Conservation (phyloP, 2,888 invertebrate species). For the Saturnia japonica region DNA sequence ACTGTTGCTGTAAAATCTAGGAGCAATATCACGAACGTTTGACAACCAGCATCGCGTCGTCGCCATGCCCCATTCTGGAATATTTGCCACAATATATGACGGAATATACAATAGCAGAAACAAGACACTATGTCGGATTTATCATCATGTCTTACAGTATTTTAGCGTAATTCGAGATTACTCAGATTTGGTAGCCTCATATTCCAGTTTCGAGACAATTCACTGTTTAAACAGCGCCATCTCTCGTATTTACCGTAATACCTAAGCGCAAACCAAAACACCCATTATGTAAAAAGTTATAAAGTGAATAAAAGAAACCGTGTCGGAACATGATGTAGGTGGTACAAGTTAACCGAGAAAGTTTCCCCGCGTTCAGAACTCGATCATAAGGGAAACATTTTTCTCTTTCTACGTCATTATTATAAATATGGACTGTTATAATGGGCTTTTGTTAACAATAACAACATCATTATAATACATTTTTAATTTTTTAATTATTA, state of each 20-base stretch:
- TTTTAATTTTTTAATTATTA: no score
- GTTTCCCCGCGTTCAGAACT: background rate
- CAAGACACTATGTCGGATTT: no score
- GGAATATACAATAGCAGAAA: no score
- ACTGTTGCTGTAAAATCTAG: no score
- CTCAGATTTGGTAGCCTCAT: background rate
- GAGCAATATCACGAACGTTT: no score
- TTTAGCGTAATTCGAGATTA: background rate
- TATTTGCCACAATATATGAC: no score
- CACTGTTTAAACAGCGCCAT: background rate
- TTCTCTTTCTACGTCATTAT: background rate
- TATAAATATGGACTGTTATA: background rate
- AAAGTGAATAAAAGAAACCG: slow-evolving; percentile 10
- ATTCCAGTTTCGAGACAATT: background rate
- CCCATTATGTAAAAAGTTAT: slow-evolving; percentile 7
- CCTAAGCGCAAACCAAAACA: background rate
- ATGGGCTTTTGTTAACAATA: background rate
- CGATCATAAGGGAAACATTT: background rate
- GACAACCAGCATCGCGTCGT: no score
- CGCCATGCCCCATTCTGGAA: no score
- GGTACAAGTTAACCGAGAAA: background rate
- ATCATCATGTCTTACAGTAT: background rate
- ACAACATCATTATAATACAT: background rate
- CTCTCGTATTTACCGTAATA: background rate
- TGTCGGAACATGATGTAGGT: slow-evolving; percentile 5